Base-by-base conservation (phyloP, 2,797 vertebrate genomes). In the Erpetoichthys calabaricus region DNA sequence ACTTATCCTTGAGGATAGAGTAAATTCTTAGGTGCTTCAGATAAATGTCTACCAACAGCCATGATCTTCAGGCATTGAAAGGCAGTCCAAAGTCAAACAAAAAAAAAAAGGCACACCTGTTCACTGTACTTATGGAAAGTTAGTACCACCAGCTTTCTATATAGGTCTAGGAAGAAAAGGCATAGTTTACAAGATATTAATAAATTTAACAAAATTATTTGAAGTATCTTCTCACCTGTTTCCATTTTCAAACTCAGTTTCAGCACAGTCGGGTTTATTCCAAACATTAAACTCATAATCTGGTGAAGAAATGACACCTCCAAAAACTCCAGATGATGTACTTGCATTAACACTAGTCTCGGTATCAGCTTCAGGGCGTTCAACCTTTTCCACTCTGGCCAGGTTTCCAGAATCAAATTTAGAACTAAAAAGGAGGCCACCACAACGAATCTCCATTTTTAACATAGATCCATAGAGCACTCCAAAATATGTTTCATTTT, bases 391-490 rank as follows among this genome's bases (percentile, higher is more conserved):
- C 66, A 95, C 94, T 0, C 84, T 86, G 1, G 83, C 89, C 64
- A 98, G 74, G 71, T 97, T 98, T 7, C 94, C 94, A 1, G 94
- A 96, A 70, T 97, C 94, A 72, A 97, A 97, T 72, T 79, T 87
- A 64, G 94, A 96, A 76, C 91, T 94, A 80, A 98, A 97, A 68
- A 93, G 80, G 58, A 95, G 71, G 60, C 83, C 90, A 42, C 92
- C 94, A 61, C 94, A 91, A 60, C 88, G 86, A 67, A 86, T 73
- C 80, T 97, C 94, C 94, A 96, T 95, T 67, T 59, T 67, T 63
- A 53, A 64, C 61, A 59, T 56, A 53, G 47, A 44, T 60, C 57
- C 45, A 42, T 52, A 42, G 7, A 43, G 6, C 6, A 5, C 52
- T 51, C 52, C 57, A 58, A 58, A 44, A 8, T 9, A 43, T 58